Conservation (phyloP, 1,140 invertebrate genomes). For the Pollicipes pollicipes region DNA sequence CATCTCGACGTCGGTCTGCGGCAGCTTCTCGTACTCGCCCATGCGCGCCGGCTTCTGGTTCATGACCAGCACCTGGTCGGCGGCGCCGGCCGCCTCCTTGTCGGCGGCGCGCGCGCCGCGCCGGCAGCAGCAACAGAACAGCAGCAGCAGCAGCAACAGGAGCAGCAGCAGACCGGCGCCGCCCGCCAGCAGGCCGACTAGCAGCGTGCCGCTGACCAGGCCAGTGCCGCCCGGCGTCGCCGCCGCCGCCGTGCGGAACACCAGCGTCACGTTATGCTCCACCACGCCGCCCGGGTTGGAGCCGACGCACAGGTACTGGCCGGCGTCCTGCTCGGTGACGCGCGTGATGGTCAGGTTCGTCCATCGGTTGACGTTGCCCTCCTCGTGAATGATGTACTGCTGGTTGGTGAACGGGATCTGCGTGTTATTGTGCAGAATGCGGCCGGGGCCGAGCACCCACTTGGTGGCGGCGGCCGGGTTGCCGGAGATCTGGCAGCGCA, state of each 20-base stretch:
- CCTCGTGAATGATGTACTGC: constrained; percentile 20
- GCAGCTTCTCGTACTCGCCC: constrained; percentile 23
- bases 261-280: constrained; percentile 46
- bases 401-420: constrained; percentile 12
- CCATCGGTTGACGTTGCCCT: constrained; percentile 36
- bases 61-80: background rate
- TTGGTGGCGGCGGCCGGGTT: constrained; percentile 63
- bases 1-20: constrained; percentile 24
- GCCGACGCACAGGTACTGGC: constrained; percentile 61
- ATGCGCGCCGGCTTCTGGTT: constrained; percentile 29
- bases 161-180: constrained; percentile 34
- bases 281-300: constrained; percentile 51
- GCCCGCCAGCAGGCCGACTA: constrained; percentile 38
- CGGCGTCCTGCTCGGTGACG: constrained; percentile 51
- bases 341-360: constrained; percentile 55
- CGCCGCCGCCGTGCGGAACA: constrained; percentile 41
- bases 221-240: constrained; percentile 38
- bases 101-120: constrained; percentile 28
- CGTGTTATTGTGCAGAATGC: constrained; percentile 34
- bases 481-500: constrained; percentile 58
- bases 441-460: constrained; percentile 57
- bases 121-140: constrained; percentile 21
- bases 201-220: constrained; percentile 41
- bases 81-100: constrained; percentile 6
- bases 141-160: constrained; percentile 19